A percentile compares a stretch with the other conserved stretches of the same genome.
Evolutionary conservation across 2,888 invertebrate genomes (phyloP).

Genomic region (Coremacera marginata): DNA sequence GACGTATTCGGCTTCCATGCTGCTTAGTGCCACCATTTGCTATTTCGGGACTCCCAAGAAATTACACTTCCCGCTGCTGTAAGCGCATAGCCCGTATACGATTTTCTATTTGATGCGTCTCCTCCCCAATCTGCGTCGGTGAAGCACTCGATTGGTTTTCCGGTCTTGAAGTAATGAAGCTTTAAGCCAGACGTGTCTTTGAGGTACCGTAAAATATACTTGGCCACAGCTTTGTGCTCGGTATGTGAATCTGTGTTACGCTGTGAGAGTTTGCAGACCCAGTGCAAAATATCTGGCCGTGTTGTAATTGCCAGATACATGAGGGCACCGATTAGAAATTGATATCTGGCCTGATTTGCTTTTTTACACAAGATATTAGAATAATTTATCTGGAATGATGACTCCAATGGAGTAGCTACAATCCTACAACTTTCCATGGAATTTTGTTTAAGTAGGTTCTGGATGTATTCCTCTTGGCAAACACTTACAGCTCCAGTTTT

Average conservation of each 20-base stretch:
- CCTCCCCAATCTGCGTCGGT: slow-evolving; percentile 47
- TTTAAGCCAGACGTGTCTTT: slow-evolving; percentile 41
- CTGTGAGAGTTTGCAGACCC: slow-evolving; percentile 44
- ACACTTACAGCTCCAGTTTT: slow-evolving; percentile 43
- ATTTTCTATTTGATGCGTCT: slow-evolving; percentile 36
- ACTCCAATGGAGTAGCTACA: slow-evolving; percentile 46
- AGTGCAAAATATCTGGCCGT: slow-evolving; percentile 43
- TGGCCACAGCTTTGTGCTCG: slow-evolving; percentile 44
- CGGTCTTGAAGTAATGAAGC: slow-evolving; percentile 39
- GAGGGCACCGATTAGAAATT: slow-evolving; percentile 37
- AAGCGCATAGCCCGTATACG: slow-evolving; percentile 28
- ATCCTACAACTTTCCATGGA: slow-evolving; percentile 42
- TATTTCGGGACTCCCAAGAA: slow-evolving; percentile 40
- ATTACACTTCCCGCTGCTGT: slow-evolving; percentile 16
- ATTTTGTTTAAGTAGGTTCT: slow-evolving; percentile 45
- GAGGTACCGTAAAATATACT: slow-evolving; percentile 45
- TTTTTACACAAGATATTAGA: background rate
- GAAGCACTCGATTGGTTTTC: slow-evolving; percentile 35
- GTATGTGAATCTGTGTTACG: slow-evolving; percentile 44
- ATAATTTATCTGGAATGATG: slow-evolving; percentile 45
- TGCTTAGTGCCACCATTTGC: slow-evolving; percentile 23
- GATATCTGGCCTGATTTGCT: slow-evolving; percentile 28
- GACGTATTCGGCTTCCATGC: slow-evolving; percentile 32
- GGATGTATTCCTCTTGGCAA: slow-evolving; percentile 44
- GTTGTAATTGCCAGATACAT: slow-evolving; percentile 39